Evolutionary conservation across 2,113 vertebrate species (phyloP), one percentile per base, ranked within the genome.

Genomic region (Callipepla squamata): DNA sequence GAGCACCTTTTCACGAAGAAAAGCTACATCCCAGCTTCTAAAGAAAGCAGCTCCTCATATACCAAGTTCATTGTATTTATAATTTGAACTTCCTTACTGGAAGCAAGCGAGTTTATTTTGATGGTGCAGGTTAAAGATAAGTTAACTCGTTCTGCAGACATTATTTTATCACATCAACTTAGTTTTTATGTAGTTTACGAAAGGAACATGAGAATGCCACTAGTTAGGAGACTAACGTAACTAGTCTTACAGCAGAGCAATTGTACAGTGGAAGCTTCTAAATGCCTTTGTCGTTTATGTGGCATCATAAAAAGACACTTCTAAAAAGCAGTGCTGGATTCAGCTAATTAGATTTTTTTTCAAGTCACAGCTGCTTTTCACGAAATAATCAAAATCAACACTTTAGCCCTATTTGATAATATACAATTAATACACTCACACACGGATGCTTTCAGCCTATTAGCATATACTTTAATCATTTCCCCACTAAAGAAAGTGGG

Each of bases 401-500:
- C 32, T 17, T 42, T 6, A 44, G 9, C 1, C 50, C 61, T n/a
- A 48, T 58, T 30, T 66, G 36, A 25, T 21, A 40, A 57, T 4
- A n/a, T 3, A 34, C 42, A 42, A 22, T 53, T 74, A 67, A 15
- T 13, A 61, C 2, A 51, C 2, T 50, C 5, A 44, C 15, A 36
- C 1, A 61, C 26, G 13, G 22, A 66, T 40, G 53, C n/a, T 77
- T 69, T 40, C 63, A 68, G 34, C 61, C 32, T 34, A 34, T 51
- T 45, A 67, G 5, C 4, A 5, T 1, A 45, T 0, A 44, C 44
- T 10, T 11, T 14, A 18, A 61, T 16, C 21, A 25, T 67, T 13
- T 59, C 13, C 3, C 11, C 8, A 8, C 32, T 19, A 11, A 1
- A 14, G 17, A 25, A 77, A 73, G 26, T 6, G 8, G 26, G 3